Percentiles rank a stretch among this genome's conserved stretches.
Evolutionary conservation across 2,888 invertebrate genomes (phyloP).

Genomic region (Teleogryllus oceanicus): DNA sequence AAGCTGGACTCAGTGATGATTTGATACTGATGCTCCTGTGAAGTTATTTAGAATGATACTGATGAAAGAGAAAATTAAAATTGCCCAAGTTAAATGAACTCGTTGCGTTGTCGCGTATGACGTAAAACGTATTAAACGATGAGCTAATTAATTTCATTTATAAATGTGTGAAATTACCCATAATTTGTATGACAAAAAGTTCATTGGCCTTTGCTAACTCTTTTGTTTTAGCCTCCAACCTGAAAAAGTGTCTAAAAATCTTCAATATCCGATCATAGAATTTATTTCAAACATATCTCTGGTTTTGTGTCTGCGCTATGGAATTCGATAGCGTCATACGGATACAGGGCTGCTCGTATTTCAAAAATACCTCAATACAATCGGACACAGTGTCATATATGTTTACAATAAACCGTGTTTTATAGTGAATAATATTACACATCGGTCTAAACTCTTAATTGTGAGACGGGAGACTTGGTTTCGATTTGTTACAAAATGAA

Average conservation of each 20-base stretch:
- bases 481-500: conserved; percentile 18
- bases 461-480: conserved; percentile 18
- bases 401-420: conserved; percentile 12
- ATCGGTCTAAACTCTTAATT: conserved; percentile 18
- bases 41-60: not conserved
- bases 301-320: not conserved
- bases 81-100: not conserved
- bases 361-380: conserved; percentile 18
- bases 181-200: not conserved
- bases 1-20: not conserved
- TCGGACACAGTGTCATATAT: conserved; percentile 18
- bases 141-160: not conserved
- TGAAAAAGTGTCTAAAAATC: not conserved
- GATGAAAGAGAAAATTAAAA: not conserved
- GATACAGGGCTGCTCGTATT: conserved; percentile 18
- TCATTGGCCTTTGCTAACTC: not conserved
- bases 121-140: not conserved
- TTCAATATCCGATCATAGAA: not conserved
- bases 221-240: not conserved
- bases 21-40: not conserved
- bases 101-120: not conserved
- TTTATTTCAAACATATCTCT: conserved; percentile 18
- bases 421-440: conserved; percentile 18
- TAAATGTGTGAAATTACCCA: not conserved
- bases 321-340: not conserved